Evolutionary conservation across 2,888 invertebrate genomes (phyloP), one percentile per base, ranked within the genome.

Genomic region (Serripes groenlandicus): DNA sequence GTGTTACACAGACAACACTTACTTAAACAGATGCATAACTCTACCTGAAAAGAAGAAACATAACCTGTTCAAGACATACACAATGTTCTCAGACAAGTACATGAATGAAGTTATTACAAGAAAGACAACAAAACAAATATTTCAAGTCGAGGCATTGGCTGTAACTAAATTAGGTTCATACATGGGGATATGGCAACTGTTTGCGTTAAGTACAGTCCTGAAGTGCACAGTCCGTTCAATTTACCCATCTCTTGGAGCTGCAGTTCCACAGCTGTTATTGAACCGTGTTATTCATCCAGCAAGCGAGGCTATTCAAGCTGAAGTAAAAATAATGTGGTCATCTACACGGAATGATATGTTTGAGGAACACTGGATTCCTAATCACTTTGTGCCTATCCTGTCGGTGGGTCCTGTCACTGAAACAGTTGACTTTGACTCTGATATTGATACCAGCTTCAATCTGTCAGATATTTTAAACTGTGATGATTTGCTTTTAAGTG

Each of bases 161-260:
- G n/a, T 23, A 30, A 23, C 32, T 23, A 35, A 34, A 58, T 30
- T 34, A 58, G 64, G 62, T 28, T 66, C 76, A 69, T 60, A 76
- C 70, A 60, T 76, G 42, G 69, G 76, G 32, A 79, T 79, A 21
- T 75, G 79, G 74, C 58, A 75, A 42, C 15, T 79, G 21, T 69
- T 69, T 69, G 79, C 70, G 26, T 37, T 79, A 18, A 75, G 74
- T 35, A 70, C 79, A 7, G 75, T 79, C 9, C 60, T 79, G 35
- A 23, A 60, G 18, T 70, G 75, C 52, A 34, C 32, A 68, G 7
- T 74, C 5, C 64, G 58, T 60, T 75, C 75, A 49, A 28, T 75
- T 11, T 79, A 79, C 62, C 79, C 78, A 49, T 35, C 34, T 35
- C 54, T 79, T 3, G 74, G 75, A n/a, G n/a, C n/a, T n/a, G n/a